A percentile compares a stretch with the other conserved stretches of the same genome.
These are phyloP conservation scores for Spodoptera exigua DNA, from an alignment of 2,888 invertebrate species.

Conservation along the genomic window DNA sequence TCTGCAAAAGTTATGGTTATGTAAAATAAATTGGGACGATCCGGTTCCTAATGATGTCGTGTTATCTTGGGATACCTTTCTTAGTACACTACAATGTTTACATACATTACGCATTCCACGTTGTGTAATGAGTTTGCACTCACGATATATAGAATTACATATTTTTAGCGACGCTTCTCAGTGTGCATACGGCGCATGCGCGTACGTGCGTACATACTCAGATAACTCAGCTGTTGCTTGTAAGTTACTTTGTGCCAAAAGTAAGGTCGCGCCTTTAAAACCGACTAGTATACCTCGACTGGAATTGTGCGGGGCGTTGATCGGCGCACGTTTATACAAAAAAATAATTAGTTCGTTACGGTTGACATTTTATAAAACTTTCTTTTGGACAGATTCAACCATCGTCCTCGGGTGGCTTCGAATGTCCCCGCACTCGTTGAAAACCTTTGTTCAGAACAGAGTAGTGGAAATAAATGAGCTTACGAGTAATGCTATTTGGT, in stretches of 20 bases:
- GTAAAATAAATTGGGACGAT: conserved; percentile 18
- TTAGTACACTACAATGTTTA: not conserved
- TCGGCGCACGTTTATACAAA: too few species aligned
- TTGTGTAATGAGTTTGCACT: not conserved
- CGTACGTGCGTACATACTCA: too few species aligned
- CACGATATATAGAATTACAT: conserved; percentile 1
- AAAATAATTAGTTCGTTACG: not conserved
- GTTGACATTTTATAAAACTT: not conserved
- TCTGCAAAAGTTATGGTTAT: conserved; percentile 17
- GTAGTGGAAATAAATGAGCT: conserved; percentile 1
- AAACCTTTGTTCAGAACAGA: not conserved
- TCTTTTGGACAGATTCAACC: not conserved
- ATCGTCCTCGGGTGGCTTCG: not conserved
- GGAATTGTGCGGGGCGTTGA: too few species aligned
- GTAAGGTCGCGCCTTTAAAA: too few species aligned
- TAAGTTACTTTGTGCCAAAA: too few species aligned
- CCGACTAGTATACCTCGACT: too few species aligned
- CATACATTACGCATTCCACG: not conserved
- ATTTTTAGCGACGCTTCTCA: conserved; percentile 13
- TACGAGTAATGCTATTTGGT: not conserved
- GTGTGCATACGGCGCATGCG: too few species aligned
- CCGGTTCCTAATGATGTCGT: not conserved
- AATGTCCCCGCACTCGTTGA: not conserved
- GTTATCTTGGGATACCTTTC: conserved; percentile 2
- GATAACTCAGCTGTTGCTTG: too few species aligned